A percentile compares a stretch with the other conserved stretches of the same genome.
phyloP scores from a whole-genome alignment of 1,140 invertebrate genomes.

The Drosophila pachea region DNA sequence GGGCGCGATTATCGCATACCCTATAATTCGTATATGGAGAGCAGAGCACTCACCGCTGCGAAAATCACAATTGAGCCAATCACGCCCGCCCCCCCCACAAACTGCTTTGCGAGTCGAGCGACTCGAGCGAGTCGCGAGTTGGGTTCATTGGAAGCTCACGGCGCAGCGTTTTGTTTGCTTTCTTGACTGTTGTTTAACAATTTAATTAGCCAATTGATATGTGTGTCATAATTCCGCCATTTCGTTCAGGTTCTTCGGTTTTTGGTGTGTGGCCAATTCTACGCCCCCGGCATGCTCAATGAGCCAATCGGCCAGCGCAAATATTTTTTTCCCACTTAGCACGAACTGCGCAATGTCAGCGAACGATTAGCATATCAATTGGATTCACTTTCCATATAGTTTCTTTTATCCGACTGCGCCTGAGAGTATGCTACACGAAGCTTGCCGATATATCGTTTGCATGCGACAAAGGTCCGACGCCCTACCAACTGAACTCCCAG shows the following conservation, averaged over 20 bases:
- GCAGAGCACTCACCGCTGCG: constrained; percentile 36
- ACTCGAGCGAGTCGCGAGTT: not conserved
- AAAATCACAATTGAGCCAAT: constrained; percentile 44
- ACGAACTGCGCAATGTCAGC: constrained; percentile 38
- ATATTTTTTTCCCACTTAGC: constrained; percentile 33
- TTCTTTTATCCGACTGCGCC: not conserved
- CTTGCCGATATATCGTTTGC: not conserved
- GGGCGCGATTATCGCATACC: not conserved
- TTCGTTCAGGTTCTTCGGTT: constrained; percentile 22
- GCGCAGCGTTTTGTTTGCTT: constrained; percentile 48
- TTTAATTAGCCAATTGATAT: constrained; percentile 59
- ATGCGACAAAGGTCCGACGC: too few species aligned
- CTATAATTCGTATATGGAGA: too few species aligned
- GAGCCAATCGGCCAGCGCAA: constrained; percentile 34
- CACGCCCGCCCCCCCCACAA: not conserved
- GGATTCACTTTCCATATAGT: not conserved
- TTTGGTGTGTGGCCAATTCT: constrained; percentile 32
- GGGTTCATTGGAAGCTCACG: constrained; percentile 10
- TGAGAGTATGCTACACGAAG: not conserved
- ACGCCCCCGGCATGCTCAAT: constrained; percentile 42
- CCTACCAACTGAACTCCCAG: too few species aligned
- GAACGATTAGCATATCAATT: constrained; percentile 48
- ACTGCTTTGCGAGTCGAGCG: not conserved
- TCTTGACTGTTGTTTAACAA: constrained; percentile 18
- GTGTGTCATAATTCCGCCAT: constrained; percentile 44